phyloP scores from a whole-genome alignment of 2,888 invertebrate species.

The Torymus aiolomorphi region DNA sequence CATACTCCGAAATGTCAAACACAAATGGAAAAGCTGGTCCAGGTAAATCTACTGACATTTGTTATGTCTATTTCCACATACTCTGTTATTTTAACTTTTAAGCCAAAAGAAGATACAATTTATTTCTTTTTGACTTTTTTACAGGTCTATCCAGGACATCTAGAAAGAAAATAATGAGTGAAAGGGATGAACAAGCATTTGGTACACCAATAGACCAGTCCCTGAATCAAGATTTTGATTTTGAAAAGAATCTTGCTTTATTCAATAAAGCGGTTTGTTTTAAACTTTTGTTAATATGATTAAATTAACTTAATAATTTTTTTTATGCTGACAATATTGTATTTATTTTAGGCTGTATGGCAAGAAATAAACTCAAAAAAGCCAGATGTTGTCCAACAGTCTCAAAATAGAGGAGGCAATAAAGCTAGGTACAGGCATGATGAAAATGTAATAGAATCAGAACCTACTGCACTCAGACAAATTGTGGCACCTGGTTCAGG shows the following conservation, averaged over 20 bases:
- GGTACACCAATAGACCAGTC: constrained; percentile 83
- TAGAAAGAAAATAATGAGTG: constrained; percentile 76
- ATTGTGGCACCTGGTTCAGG: constrained; percentile 83
- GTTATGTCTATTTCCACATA: constrained; percentile 5
- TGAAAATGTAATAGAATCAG: constrained; percentile 87
- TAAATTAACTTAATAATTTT: too few species aligned
- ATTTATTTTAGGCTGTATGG: constrained; percentile 80
- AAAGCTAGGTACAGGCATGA: constrained; percentile 85
- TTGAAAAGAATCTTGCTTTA: constrained; percentile 93
- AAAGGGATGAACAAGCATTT: constrained; percentile 86
- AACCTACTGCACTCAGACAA: constrained; percentile 81
- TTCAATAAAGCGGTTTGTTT: constrained; percentile 85
- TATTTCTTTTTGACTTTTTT: background rate
- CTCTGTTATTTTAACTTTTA: background rate
- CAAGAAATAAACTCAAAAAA: constrained; percentile 83
- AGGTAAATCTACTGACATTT: constrained; percentile 57
- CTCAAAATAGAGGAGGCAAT: constrained; percentile 71
- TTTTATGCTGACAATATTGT: background rate
- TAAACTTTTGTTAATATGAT: too few species aligned
- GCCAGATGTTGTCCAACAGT: constrained; percentile 80
- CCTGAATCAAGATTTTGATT: constrained; percentile 90
- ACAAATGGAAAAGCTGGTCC: constrained; percentile 67
- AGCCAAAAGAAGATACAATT: background rate
- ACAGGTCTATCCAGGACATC: constrained; percentile 70
- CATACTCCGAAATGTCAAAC: constrained; percentile 62